phyloP scores from a whole-genome alignment of 2,113 vertebrate species.

The Pseudorectes ferrugineus region DNA sequence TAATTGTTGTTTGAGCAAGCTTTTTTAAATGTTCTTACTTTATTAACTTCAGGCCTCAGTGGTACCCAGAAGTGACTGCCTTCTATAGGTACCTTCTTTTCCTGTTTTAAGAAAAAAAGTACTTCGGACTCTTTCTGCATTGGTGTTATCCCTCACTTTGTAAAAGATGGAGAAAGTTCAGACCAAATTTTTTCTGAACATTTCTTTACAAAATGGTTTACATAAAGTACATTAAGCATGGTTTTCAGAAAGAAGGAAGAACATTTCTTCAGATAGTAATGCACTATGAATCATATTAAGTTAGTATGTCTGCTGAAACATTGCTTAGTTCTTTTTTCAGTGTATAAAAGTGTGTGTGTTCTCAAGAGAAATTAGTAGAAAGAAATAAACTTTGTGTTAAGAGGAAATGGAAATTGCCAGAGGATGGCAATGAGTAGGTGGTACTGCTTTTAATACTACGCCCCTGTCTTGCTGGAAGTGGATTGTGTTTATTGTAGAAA shows the following conservation, averaged over 20 bases:
- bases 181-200: background rate
- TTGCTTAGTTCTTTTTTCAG: background rate
- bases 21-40: background rate
- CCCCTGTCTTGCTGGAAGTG: background rate
- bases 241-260: background rate
- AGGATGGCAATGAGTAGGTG: background rate
- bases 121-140: background rate
- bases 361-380: background rate
- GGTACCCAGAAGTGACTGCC: background rate
- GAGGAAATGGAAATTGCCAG: background rate
- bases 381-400: background rate
- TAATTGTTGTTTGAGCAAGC: background rate
- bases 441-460: background rate
- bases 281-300: background rate
- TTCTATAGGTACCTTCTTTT: background rate
- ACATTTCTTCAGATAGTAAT: background rate
- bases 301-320: background rate
- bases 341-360: background rate
- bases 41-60: background rate
- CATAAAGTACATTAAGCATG: background rate
- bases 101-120: background rate
- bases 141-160: background rate
- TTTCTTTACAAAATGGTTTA: background rate
- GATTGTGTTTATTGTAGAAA: background rate
- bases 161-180: background rate